Base-by-base conservation (phyloP, 2,888 invertebrate species). In the Agriopis leucophaearia region DNA sequence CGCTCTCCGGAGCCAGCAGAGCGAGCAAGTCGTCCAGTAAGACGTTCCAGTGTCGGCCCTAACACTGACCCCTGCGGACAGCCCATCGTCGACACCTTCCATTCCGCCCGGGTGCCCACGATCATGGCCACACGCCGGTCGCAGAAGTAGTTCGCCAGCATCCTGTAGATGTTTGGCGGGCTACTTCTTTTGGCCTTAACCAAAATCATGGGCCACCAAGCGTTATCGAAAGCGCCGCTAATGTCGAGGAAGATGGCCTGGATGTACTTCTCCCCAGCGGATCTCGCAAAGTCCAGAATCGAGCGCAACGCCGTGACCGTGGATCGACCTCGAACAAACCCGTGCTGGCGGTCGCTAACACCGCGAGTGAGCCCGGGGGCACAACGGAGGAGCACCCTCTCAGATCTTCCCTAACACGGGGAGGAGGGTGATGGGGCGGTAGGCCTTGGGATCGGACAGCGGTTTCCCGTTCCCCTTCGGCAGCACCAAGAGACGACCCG, bases 51-150 rank as follows among this genome's bases (percentile, higher is more conserved):
- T 0, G 13, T 15, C 45, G 45, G 45, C 45, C 45, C 45, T 7
- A 45, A 0, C 45, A 45, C 45, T n/a, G 45, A 45, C 45, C 45
- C 45, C 45, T 45, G 45, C 45, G 45, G 15, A 45, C 45, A 45
- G 15, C n/a, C 45, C 45, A 45, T 27, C 27, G 27, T 27, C 27
- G 27, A 27, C 27, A 27, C 27, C 5, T 27, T 27, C 27, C 27
- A 27, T 45, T n/a, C 45, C 45, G 8, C 45, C 8, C 8, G 45
- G 15, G 12, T n/a, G 7, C 45, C 45, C 5, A 13, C 45, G 15
- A 45, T 45, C 45, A 45, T 12, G 45, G 45, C 45, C 6, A 45
- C 15, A 1, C 15, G 45, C 7, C 45, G 45, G 5, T 13, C 15
- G 8, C n/a, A 13, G 45, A 45, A 45, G 45, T 45, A 45, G 45